These are phyloP conservation scores for Gonatopus flavifemur DNA, from an alignment of 1,140 invertebrate species.

Conservation along the genomic window DNA sequence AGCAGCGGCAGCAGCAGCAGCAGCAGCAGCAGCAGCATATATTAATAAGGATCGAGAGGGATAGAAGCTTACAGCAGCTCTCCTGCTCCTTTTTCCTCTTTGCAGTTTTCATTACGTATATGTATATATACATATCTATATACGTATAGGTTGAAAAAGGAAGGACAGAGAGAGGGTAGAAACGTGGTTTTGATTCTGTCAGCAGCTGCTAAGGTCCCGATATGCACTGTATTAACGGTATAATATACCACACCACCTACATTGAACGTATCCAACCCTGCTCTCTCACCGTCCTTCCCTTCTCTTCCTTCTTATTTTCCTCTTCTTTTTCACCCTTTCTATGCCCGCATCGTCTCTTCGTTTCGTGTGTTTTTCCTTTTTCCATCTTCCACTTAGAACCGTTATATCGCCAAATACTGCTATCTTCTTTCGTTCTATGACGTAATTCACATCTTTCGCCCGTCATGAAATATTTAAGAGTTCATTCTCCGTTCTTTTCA, in stretches of 20 bases:
- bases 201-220: slow-evolving; percentile 43
- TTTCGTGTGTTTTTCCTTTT: slow-evolving; percentile 2
- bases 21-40: slow-evolving; percentile 29
- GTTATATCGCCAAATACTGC: slow-evolving; percentile 9
- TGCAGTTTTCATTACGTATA: neutral
- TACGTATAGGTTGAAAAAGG: neutral
- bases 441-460: slow-evolving; percentile 43
- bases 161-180: neutral
- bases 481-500: slow-evolving; percentile 32
- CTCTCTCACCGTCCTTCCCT: slow-evolving; percentile 24
- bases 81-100: neutral
- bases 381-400: neutral
- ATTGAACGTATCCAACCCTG: slow-evolving; percentile 36
- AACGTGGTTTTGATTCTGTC: slow-evolving; percentile 39
- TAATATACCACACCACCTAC: slow-evolving; percentile 44
- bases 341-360: slow-evolving; percentile 9
- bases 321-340: slow-evolving; percentile 3
- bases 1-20: slow-evolving; percentile 25
- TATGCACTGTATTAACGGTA: slow-evolving; percentile 51
- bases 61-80: neutral
- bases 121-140: neutral
- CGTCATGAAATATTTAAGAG: slow-evolving; percentile 51
- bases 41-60: slow-evolving; percentile 41
- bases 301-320: neutral
- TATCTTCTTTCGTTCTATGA: slow-evolving; percentile 29